phyloP scores from a whole-genome alignment of 2,113 vertebrate species.

The Microcebus murinus region DNA sequence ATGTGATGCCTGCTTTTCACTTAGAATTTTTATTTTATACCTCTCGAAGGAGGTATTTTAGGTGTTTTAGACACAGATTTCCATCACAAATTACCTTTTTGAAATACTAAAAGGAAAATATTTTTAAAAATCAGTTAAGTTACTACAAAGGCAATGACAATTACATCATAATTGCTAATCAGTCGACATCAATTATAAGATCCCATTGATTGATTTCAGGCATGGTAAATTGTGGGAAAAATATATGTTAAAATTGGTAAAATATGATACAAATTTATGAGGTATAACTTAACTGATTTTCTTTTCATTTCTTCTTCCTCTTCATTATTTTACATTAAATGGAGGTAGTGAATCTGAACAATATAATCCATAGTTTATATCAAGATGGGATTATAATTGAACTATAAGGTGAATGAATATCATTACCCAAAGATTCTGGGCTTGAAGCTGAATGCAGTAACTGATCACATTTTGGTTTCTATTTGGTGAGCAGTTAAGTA shows the following conservation, averaged over 20 bases:
- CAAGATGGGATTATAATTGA: neutral
- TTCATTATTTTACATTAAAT: neutral
- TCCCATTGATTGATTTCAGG: neutral
- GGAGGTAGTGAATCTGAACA: neutral
- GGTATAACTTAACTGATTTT: neutral
- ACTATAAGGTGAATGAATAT: neutral
- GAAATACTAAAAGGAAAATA: neutral
- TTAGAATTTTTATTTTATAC: neutral
- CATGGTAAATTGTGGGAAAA: neutral
- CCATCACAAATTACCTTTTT: neutral
- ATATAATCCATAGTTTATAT: neutral
- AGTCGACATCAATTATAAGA: neutral
- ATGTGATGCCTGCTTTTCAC: neutral
- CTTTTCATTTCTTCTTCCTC: neutral
- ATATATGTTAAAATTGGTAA: neutral
- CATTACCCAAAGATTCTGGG: neutral
- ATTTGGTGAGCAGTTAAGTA: neutral
- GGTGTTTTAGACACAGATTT: neutral
- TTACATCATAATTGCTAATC: neutral
- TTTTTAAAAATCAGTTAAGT: neutral
- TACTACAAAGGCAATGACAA: neutral
- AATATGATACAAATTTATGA: neutral
- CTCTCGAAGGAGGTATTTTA: neutral
- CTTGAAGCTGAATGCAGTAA: neutral
- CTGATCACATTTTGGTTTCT: neutral